Evolutionary conservation across 1,140 invertebrate genomes (phyloP).

Genomic region (Ostrea edulis): DNA sequence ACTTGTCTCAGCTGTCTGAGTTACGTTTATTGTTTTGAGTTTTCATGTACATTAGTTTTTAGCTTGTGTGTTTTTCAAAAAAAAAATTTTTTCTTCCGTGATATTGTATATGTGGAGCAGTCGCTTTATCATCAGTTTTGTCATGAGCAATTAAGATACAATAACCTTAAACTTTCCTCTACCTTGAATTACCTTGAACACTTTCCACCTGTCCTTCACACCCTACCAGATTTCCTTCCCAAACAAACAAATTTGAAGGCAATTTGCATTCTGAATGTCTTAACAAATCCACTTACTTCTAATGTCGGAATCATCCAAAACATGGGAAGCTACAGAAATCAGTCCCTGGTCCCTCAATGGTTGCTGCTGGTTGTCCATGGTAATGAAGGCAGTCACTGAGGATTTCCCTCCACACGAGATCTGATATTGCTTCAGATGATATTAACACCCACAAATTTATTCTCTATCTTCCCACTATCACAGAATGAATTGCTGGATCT

Average conservation of each 20-base stretch:
- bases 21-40: too few relatives aligned
- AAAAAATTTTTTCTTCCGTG: too few relatives aligned
- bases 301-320: conserved; percentile 21
- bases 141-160: background rate
- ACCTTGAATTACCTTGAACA: background rate
- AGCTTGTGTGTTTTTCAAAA: too few relatives aligned
- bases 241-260: background rate
- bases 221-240: background rate
- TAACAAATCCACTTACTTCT: background rate
- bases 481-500: background rate
- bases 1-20: too few relatives aligned
- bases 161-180: background rate
- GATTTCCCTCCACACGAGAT: background rate
- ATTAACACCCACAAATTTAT: background rate
- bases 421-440: background rate
- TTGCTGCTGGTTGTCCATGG: conserved; percentile 6
- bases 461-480: background rate
- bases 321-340: conserved; percentile 1
- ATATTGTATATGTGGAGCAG: too few relatives aligned
- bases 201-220: background rate
- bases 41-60: too few relatives aligned
- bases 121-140: too few relatives aligned
- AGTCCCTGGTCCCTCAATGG: background rate
- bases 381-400: background rate
- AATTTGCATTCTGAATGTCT: background rate